phyloP scores from a whole-genome alignment of 2,888 invertebrate genomes.

The Augochlorella aurata region DNA sequence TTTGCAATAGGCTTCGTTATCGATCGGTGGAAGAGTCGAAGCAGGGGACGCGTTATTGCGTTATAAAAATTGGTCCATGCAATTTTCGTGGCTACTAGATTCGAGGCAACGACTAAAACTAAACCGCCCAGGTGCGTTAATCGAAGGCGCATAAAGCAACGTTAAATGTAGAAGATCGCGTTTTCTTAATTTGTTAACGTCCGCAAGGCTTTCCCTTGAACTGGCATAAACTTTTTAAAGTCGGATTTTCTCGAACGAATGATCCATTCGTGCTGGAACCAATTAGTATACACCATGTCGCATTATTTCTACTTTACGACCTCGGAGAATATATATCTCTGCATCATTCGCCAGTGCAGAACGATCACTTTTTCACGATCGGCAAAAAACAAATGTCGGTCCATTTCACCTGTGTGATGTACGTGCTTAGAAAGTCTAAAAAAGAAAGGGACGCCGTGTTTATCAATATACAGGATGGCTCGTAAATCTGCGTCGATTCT shows the following conservation, averaged over 20 bases:
- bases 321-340: not conserved
- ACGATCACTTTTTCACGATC: slow-evolving; percentile 3
- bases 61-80: too few species aligned
- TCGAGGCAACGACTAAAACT: too few species aligned
- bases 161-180: too few species aligned
- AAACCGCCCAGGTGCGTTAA: too few species aligned
- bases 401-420: not conserved
- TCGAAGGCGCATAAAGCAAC: too few species aligned
- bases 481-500: not conserved
- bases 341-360: not conserved
- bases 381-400: not conserved
- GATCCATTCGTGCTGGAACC: not conserved
- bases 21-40: too few species aligned
- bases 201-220: not conserved
- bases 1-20: too few species aligned
- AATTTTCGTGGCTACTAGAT: too few species aligned
- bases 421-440: not conserved
- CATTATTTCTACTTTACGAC: not conserved
- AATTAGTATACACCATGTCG: not conserved
- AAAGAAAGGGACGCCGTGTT: not conserved
- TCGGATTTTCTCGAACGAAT: not conserved
- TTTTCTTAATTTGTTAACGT: too few species aligned
- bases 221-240: not conserved
- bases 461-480: not conserved
- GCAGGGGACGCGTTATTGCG: too few species aligned